A percentile compares a stretch with the other conserved stretches of the same genome.
phyloP scores from a whole-genome alignment of 2,888 invertebrate species.

The Acanthopleura granulata region DNA sequence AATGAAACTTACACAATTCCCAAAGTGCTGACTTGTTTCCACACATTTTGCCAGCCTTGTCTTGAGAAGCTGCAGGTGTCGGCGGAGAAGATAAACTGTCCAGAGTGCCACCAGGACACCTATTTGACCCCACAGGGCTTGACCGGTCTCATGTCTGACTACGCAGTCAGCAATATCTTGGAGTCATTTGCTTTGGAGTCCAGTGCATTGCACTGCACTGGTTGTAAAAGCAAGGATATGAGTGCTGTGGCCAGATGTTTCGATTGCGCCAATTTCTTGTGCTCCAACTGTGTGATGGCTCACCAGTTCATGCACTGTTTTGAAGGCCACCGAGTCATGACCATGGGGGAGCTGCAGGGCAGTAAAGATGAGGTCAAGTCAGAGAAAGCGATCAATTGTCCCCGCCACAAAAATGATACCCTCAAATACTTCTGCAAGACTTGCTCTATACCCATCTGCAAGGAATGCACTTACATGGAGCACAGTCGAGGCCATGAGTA shows the following conservation, averaged over 20 bases:
- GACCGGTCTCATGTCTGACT: slow-evolving; percentile 79
- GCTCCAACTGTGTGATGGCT: slow-evolving; percentile 97
- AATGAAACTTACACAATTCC: slow-evolving; percentile 76
- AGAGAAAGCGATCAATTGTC: slow-evolving; percentile 78
- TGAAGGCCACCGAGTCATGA: slow-evolving; percentile 91
- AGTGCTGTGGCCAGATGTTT: slow-evolving; percentile 96
- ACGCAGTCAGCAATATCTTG: slow-evolving; percentile 72
- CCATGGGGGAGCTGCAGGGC: slow-evolving; percentile 73
- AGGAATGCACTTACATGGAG: slow-evolving; percentile 92
- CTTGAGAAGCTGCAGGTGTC: slow-evolving; percentile 76
- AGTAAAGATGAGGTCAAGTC: slow-evolving; percentile 71
- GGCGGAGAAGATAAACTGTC: slow-evolving; percentile 82
- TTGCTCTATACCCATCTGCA: slow-evolving; percentile 93
- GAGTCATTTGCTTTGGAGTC: slow-evolving; percentile 67
- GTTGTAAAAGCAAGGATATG: slow-evolving; percentile 94
- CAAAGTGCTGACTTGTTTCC: slow-evolving; percentile 71
- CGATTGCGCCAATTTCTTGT: slow-evolving; percentile 96
- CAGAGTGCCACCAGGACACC: slow-evolving; percentile 74
- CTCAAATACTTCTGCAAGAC: slow-evolving; percentile 95
- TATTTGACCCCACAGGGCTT: slow-evolving; percentile 73
- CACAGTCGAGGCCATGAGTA: slow-evolving; percentile 63
- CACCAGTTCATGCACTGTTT: slow-evolving; percentile 99
- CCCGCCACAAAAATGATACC: slow-evolving; percentile 89
- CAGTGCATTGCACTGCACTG: slow-evolving; percentile 81
- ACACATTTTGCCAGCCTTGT: slow-evolving; percentile 87